Evolutionary conservation across 2,113 vertebrate species (phyloP).

Genomic region (Nycticebus coucang): DNA sequence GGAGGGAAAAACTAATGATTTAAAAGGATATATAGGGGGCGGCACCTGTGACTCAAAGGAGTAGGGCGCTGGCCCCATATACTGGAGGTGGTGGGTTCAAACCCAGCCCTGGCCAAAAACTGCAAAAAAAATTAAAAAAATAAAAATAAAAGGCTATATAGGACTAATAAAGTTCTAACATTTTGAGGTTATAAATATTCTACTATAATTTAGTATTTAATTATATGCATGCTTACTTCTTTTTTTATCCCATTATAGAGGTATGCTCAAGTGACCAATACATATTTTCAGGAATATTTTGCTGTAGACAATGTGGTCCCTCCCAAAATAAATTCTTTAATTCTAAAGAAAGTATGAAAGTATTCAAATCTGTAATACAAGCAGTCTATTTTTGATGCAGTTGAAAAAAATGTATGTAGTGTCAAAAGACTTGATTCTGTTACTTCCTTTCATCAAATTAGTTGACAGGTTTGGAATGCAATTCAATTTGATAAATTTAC

Average conservation of each 20-base stretch:
- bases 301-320: not conserved
- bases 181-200: conserved; percentile 1
- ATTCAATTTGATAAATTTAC: not conserved
- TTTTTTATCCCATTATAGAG: not conserved
- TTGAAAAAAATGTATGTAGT: not conserved
- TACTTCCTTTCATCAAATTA: not conserved
- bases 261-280: not conserved
- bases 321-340: not conserved
- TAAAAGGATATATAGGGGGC: conserved; percentile 49
- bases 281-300: not conserved
- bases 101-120: too few relatives aligned
- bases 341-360: not conserved
- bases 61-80: too few relatives aligned
- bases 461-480: not conserved
- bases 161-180: conserved; percentile 41
- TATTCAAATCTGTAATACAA: not conserved
- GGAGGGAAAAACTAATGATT: conserved; percentile 67
- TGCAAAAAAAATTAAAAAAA: too few relatives aligned
- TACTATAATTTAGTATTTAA: conserved; percentile 31
- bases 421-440: not conserved
- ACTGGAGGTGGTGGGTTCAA: too few relatives aligned
- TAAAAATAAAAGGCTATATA: conserved; percentile 16
- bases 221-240: not conserved
- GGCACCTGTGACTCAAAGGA: too few relatives aligned
- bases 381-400: not conserved